These are phyloP conservation scores for Bos indicus DNA, from an alignment of 2,113 vertebrate species.

Conservation along the genomic window DNA sequence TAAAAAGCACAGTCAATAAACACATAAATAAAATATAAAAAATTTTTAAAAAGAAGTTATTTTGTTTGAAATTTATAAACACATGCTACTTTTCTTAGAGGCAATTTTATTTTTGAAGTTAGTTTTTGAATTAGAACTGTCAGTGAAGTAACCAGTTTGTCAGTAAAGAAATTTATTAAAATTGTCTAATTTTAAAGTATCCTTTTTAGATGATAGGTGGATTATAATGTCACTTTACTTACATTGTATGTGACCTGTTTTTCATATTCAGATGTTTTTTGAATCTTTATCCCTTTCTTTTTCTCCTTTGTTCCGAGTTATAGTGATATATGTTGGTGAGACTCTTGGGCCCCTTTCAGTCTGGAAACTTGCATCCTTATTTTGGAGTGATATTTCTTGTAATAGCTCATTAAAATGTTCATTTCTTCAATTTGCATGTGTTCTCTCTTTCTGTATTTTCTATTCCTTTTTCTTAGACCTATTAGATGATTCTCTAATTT, in stretches of 20 bases:
- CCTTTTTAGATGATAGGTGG: not conserved
- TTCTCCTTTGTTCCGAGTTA: not conserved
- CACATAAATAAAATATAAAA: not conserved
- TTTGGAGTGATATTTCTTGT: not conserved
- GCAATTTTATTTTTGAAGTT: not conserved
- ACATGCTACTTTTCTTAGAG: not conserved
- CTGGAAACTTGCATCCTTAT: not conserved
- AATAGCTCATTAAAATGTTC: not conserved
- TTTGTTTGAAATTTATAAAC: not conserved
- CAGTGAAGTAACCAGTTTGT: not conserved
- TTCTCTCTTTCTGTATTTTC: not conserved
- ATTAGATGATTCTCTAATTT: not conserved
- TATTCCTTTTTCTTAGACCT: not conserved
- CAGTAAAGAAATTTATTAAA: not conserved
- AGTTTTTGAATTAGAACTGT: not conserved
- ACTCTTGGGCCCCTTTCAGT: not conserved
- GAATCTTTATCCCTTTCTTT: not conserved
- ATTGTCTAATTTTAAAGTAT: not conserved
- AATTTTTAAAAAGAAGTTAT: not conserved
- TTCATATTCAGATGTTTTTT: not conserved
- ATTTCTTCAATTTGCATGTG: not conserved
- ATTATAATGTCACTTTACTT: not conserved
- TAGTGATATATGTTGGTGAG: not conserved
- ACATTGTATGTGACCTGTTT: not conserved
- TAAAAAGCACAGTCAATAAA: not conserved